Base-by-base conservation (phyloP, 1,140 invertebrate species). In the Contarinia nasturtii region DNA sequence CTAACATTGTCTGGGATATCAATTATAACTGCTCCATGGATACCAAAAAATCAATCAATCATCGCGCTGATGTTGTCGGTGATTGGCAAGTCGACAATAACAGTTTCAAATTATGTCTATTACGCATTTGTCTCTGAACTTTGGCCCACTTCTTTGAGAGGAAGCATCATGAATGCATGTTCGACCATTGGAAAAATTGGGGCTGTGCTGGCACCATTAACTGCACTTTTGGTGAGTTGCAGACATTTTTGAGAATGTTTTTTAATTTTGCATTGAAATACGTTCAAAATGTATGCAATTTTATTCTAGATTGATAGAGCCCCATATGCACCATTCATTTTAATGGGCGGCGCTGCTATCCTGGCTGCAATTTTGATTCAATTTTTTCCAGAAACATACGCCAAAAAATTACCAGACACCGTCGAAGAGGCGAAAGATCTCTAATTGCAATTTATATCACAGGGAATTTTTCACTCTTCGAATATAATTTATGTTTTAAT, bases 11-110 rank as follows among this genome's bases (percentile, higher is more conserved):
- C 8, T 15, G 38, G 38, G 7, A 8, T 41, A 7, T 7, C 17
- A 41, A 10, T 8, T 18, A 10, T 41, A 41, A 7, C 15, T 7
- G 17, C 7, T 18, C 7, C 7, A 41, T 18, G 7, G 7, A 7
- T 18, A 41, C 12, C 38, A 41, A 7, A 10, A 7, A 15, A 7
- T n/a, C 7, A n/a, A 7, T 18, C 15, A 18, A 41, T 41, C 15
- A 10, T 36, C 8, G 8, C 8, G 34, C 7, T 41, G 7, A 12
- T 15, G 10, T 7, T 41, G n/a, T 84, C 79, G 56, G 68, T 88
- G 47, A 55, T 75, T n/a, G 84, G 84, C 12, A 87, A 86, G 65
- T 75, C 77, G 57, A 72, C 75, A 21, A 80, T 80, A 45, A 77
- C 79, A 11, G 70, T 73, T 53, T 74, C 79, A 0, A 81, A 81